A percentile compares a stretch with the other conserved stretches of the same genome.
Conservation (phyloP, 2,113 vertebrate species). For the cat (Felis catus) region F.catus_Fca126_mat1.0 CM031417.1:114396001-114396500, state of each 20-base stretch:
- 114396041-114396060: not conserved
- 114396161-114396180: not conserved
- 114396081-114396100: not conserved
- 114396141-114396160: not conserved
- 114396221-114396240: not conserved
- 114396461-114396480: constrained; percentile 50
- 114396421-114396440: constrained; percentile 51
- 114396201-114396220: constrained; percentile 14
- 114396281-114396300: not conserved
- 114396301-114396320: not conserved
- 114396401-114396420: constrained; percentile 29
- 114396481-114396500: constrained; percentile 49
- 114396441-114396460: not conserved
- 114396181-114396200: not conserved
- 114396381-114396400: not conserved
- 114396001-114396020: not conserved
- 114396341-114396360: not conserved
- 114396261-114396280: not conserved
- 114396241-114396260: not conserved
- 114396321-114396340: constrained; percentile 1
- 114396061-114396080: not conserved
- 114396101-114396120: not conserved
- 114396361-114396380: not conserved
- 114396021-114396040: not conserved
- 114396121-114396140: not conserved